A percentile compares a stretch with the other conserved stretches of the same genome.
These are phyloP conservation scores for Sturnira hondurensis DNA, from an alignment of 2,113 vertebrate genomes.

Conservation along the genomic window DNA sequence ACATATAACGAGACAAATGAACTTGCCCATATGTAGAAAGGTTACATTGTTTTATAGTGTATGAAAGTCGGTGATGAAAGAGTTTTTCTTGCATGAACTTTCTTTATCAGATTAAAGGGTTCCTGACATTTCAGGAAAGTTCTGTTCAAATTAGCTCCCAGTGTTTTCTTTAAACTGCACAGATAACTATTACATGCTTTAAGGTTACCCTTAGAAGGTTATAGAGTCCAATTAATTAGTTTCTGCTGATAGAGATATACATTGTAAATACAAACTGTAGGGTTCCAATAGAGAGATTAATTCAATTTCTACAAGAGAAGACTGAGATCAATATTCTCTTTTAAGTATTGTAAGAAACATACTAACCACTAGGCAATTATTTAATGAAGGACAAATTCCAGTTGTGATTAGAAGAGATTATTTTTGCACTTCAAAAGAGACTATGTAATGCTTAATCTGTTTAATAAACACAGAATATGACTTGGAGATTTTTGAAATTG, in stretches of 20 bases:
- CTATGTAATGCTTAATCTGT: neutral
- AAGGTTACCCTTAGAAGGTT: constrained; percentile 53
- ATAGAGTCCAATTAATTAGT: constrained; percentile 59
- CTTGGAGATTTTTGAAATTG: neutral
- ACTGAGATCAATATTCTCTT: constrained; percentile 53
- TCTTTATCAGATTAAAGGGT: constrained; percentile 66
- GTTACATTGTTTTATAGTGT: constrained; percentile 44
- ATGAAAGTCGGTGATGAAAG: constrained; percentile 55
- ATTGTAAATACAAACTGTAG: constrained; percentile 51
- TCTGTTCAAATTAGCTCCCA: constrained; percentile 37
- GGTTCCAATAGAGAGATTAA: constrained; percentile 31
- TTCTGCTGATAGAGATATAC: constrained; percentile 15
- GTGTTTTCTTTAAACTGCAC: constrained; percentile 63
- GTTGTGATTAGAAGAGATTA: constrained; percentile 42
- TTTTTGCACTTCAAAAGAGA: constrained; percentile 13
- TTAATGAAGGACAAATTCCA: constrained; percentile 51
- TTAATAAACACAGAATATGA: constrained; percentile 34
- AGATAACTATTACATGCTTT: constrained; percentile 18
- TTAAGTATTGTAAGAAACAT: constrained; percentile 44
- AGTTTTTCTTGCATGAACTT: constrained; percentile 52
- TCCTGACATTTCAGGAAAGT: constrained; percentile 68
- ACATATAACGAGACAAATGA: neutral
- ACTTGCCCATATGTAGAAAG: constrained; percentile 3
- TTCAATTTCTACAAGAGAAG: constrained; percentile 16
- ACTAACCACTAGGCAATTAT: constrained; percentile 35